Percentiles rank a stretch among this genome's conserved stretches.
These are phyloP conservation scores for Sturnus vulgaris DNA, from an alignment of 2,113 vertebrate genomes.

Conservation along the genomic window DNA sequence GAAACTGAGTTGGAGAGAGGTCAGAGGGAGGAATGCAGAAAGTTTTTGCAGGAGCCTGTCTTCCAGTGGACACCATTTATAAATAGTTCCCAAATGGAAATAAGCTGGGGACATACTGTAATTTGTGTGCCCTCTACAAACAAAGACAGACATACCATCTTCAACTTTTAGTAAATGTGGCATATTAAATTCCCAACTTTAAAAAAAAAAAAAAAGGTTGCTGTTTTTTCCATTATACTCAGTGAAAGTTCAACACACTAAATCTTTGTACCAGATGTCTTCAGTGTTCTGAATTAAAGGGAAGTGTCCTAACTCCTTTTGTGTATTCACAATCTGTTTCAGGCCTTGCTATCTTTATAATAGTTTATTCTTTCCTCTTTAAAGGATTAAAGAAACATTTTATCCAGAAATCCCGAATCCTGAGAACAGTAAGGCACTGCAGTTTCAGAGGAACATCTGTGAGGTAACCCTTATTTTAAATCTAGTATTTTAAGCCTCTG, in stretches of 20 bases:
- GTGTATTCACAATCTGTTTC: not conserved
- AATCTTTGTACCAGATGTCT: slow-evolving; percentile 31
- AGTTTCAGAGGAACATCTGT: slow-evolving; percentile 76
- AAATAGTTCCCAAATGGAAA: not conserved
- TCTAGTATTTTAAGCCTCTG: not conserved
- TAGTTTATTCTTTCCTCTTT: slow-evolving; percentile 28
- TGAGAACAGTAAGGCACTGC: slow-evolving; percentile 79
- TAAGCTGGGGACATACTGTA: not conserved
- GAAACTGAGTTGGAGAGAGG: not conserved
- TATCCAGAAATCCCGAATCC: slow-evolving; percentile 82
- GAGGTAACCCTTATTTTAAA: slow-evolving; percentile 68
- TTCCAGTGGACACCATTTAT: not conserved
- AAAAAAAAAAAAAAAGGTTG: not conserved
- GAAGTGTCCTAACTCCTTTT: not conserved
- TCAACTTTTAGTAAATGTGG: not conserved
- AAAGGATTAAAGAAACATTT: slow-evolving; percentile 83
- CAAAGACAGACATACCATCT: not conserved
- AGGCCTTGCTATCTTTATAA: not conserved
- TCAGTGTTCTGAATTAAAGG: not conserved
- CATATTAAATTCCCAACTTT: not conserved
- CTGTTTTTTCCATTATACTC: slow-evolving; percentile 11
- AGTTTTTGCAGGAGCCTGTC: not conserved
- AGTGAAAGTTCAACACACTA: not conserved
- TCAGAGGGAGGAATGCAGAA: not conserved
- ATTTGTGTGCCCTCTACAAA: not conserved